Evolutionary conservation across 2,113 vertebrate genomes (phyloP).

Genomic region (Xenopus borealis): DNA sequence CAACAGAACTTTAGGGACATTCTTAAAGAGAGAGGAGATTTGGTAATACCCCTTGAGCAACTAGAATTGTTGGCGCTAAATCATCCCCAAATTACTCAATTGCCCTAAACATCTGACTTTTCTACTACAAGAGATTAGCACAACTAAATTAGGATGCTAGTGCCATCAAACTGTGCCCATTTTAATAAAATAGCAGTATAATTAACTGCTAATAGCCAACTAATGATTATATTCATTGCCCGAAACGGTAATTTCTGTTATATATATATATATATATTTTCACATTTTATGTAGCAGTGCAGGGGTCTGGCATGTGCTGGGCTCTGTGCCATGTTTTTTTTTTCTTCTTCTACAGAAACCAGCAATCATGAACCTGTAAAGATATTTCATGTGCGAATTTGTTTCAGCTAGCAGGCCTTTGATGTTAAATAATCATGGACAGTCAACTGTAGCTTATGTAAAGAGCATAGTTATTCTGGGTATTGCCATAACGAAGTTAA

Average conservation of each 20-base stretch:
- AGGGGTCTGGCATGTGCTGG: constrained; percentile 68
- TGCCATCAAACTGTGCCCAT: constrained; percentile 60
- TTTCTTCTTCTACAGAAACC: constrained; percentile 67
- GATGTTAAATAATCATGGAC: constrained; percentile 72
- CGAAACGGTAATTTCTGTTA: constrained; percentile 73
- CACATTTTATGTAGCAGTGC: constrained; percentile 63
- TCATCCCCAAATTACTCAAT: no score
- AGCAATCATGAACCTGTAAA: constrained; percentile 66
- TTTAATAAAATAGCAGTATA: constrained; percentile 67
- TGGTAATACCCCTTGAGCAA: no score
- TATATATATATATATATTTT: constrained; percentile 61
- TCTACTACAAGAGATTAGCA: no score
- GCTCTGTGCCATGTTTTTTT: constrained; percentile 65
- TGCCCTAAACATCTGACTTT: no score
- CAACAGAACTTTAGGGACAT: no score
- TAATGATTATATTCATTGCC: constrained; percentile 72
- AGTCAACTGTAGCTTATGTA: constrained; percentile 54
- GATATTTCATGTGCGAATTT: constrained; percentile 69
- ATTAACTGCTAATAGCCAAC: constrained; percentile 76
- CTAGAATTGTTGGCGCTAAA: no score
- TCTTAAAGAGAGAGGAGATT: no score
- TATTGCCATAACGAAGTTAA: constrained; percentile 42
- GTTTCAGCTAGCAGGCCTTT: constrained; percentile 70
- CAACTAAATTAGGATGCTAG: constrained; percentile 41
- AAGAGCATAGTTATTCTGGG: constrained; percentile 53